Percentiles rank a stretch among this genome's conserved stretches.
Evolutionary conservation across 2,888 invertebrate species (phyloP).

Genomic region (Camponotus fellah): DNA sequence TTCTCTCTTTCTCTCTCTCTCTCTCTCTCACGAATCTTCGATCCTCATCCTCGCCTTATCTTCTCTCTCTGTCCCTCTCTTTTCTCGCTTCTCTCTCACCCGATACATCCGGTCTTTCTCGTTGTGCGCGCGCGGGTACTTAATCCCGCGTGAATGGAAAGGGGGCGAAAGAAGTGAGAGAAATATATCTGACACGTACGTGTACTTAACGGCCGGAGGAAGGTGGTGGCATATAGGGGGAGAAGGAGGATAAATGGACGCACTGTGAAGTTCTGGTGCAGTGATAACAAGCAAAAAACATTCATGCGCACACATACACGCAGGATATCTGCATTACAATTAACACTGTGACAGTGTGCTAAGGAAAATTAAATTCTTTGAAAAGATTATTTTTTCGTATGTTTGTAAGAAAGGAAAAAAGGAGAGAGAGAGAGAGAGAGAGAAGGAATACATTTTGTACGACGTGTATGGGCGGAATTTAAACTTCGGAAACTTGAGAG

Average conservation of each 20-base stretch:
- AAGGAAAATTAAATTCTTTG: neutral
- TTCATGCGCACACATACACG: neutral
- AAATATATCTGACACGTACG: slow-evolving; percentile 36
- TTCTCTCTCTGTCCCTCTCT: slow-evolving; percentile 18
- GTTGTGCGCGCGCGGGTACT: slow-evolving; percentile 42
- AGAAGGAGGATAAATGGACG: neutral
- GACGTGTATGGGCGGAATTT: neutral
- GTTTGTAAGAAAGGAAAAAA: neutral
- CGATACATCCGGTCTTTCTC: slow-evolving; percentile 49
- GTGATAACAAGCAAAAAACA: slow-evolving; percentile 35
- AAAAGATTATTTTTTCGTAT: slow-evolving; percentile 8
- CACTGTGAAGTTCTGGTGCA: slow-evolving; percentile 30
- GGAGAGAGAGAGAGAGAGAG: neutral
- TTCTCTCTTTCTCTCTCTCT: neutral
- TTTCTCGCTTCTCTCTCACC: slow-evolving; percentile 5
- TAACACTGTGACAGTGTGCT: neutral
- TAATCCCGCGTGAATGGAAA: slow-evolving; percentile 54
- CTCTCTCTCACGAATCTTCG: neutral
- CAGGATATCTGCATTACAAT: neutral
- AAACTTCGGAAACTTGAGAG: slow-evolving; percentile 23
- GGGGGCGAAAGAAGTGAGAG: slow-evolving; percentile 17
- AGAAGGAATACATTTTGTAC: neutral
- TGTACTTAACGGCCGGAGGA: slow-evolving; percentile 30
- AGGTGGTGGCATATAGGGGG: neutral
- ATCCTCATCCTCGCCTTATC: slow-evolving; percentile 48